Evolutionary conservation across 2,888 invertebrate species (phyloP).

Genomic region (Peribatodes rhomboidaria): DNA sequence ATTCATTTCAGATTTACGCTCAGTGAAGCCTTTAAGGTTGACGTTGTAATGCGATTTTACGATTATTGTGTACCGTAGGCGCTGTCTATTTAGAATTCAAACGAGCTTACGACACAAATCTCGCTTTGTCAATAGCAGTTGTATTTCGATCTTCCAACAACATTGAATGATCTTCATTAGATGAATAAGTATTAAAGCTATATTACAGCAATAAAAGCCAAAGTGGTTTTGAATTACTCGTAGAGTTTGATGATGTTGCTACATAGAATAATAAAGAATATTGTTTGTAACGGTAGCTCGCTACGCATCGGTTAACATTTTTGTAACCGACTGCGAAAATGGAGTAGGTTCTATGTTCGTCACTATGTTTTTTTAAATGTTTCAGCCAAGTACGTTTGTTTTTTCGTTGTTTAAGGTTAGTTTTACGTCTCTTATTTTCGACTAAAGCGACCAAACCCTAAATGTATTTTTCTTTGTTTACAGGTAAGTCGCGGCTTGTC

Average conservation of each 20-base stretch:
- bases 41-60: conserved; percentile 63
- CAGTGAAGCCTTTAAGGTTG: conserved; percentile 59
- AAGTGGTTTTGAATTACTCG: conserved; percentile 23
- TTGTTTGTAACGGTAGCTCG: not conserved
- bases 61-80: conserved; percentile 59
- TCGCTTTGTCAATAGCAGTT: conserved; percentile 27
- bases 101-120: conserved; percentile 41
- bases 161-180: conserved; percentile 25
- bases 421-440: no score
- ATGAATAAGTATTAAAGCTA: conserved; percentile 19
- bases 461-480: conserved; percentile 53
- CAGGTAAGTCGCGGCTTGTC: conserved; percentile 52
- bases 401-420: no score
- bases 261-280: not conserved
- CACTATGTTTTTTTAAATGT: no score
- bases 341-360: no score
- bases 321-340: no score
- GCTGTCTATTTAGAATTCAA: conserved; percentile 56
- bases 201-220: conserved; percentile 21
- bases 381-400: no score
- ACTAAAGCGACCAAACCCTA: conserved; percentile 37
- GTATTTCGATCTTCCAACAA: conserved; percentile 30
- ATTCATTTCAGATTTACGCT: conserved; percentile 68
- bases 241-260: conserved; percentile 35
- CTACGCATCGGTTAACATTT: not conserved